Conservation (phyloP, 1,140 invertebrate genomes). For the Musca vetustissima region DNA sequence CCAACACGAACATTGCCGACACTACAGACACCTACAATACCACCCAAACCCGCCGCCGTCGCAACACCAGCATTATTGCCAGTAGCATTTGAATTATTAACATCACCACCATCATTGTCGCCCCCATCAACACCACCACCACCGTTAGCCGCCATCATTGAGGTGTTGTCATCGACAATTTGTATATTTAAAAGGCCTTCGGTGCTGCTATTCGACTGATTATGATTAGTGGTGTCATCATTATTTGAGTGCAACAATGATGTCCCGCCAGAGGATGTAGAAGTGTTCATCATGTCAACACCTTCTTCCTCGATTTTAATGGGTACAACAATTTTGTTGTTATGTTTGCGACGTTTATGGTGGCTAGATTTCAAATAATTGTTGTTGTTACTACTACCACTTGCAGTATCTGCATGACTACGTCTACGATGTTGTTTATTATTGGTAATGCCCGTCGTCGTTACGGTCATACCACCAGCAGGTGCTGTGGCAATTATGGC, state of each 20-base stretch:
- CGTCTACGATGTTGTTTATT: not conserved
- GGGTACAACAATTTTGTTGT: conserved; percentile 10
- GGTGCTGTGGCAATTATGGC: not conserved
- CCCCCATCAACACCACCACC: not conserved
- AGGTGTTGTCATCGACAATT: conserved; percentile 6
- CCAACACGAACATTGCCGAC: not conserved
- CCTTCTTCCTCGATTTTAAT: conserved; percentile 25
- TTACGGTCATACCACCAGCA: not conserved
- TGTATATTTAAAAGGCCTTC: conserved; percentile 23
- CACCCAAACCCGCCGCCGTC: not conserved
- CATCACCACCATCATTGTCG: no score
- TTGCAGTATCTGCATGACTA: not conserved
- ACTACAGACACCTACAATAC: conserved; percentile 3
- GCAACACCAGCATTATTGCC: no score
- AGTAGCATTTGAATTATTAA: no score
- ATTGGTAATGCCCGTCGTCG: not conserved
- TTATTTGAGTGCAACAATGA: not conserved
- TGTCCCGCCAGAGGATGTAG: not conserved
- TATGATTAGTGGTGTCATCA: conserved; percentile 9
- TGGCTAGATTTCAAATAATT: conserved; percentile 11
- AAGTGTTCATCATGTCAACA: not conserved
- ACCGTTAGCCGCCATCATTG: not conserved
- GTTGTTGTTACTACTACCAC: not conserved
- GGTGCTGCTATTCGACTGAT: conserved; percentile 6
- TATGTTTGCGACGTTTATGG: conserved; percentile 35